Base-by-base conservation (phyloP, 2,113 vertebrate genomes). In the Sakesphorus luctuosus region DNA sequence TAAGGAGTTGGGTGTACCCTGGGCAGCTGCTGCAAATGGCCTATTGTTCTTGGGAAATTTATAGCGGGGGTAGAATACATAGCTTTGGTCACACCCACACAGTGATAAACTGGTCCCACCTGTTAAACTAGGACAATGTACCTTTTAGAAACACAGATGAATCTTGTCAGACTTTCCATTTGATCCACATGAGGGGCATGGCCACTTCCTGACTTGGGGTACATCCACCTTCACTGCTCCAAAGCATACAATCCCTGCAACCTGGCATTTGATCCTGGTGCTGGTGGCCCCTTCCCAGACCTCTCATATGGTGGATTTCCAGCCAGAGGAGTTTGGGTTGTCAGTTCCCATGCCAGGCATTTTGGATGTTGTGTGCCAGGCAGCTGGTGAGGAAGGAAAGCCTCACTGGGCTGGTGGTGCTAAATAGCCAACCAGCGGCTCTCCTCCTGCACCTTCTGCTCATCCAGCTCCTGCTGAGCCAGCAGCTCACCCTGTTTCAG, bases 161-260 rank as follows among this genome's bases (percentile, higher is more conserved):
- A 28, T 20, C 5, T 40, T 38, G 19, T 40, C 28, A 56, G 49
- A 44, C 15, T 2, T 56, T 6, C 10, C 35, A 44, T 36, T 44
- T 36, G 24, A 6, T 9, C 26, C 1, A 1, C 2, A 1, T 1
- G 11, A 61, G 18, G 15, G 67, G 8, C 8, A 16, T 0, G 1
- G 7, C 33, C 4, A 6, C 59, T 66, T 49, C 44, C 29, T 31
- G 61, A 36, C 36, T 58, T 3, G 2, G 25, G 23, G 26, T 10
- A 67, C 15, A 38, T 53, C 50, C 25, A 31, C 0, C 0, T 43
- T 33, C 53, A 5, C 47, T 29, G 28, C 2, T 2, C 36, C 46
- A 49, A 59, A 76, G 29, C 35, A 65, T 3, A 9, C 59, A 89
- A 50, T 3, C 12, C 31, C 20, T 62, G n/a, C 13, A 44, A n/a